A percentile compares a stretch with the other conserved stretches of the same genome.
These are phyloP conservation scores for Lasioglossum morio DNA, from an alignment of 2,888 invertebrate genomes.

Conservation along the genomic window DNA sequence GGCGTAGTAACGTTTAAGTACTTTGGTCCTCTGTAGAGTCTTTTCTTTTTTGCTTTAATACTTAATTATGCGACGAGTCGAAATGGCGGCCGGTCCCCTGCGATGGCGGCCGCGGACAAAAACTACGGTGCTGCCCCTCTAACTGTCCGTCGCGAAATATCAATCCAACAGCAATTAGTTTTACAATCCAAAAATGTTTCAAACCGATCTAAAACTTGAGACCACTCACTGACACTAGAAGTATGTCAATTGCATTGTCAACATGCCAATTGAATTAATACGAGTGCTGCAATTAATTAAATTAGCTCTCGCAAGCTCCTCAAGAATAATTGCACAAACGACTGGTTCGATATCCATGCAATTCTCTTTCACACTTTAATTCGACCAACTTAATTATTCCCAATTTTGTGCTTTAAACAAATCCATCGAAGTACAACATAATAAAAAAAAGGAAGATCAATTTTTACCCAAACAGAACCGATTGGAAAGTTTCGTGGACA, in stretches of 20 bases:
- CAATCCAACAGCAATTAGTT: not conserved
- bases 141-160: not conserved
- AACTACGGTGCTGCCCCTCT: not conserved
- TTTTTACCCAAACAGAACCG: not conserved
- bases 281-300: not conserved
- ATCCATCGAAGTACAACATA: not conserved
- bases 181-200: not conserved
- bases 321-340: not conserved
- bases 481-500: not conserved
- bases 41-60: slow-evolving; percentile 55
- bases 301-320: not conserved
- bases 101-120: not conserved
- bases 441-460: not conserved
- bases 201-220: not conserved
- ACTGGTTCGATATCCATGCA: not conserved
- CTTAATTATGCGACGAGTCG: slow-evolving; percentile 56
- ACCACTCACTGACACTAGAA: not conserved
- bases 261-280: not conserved
- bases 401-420: not conserved
- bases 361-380: not conserved
- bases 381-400: not conserved
- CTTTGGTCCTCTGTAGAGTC: slow-evolving; percentile 74
- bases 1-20: slow-evolving; percentile 66
- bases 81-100: slow-evolving; percentile 32
- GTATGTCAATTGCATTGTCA: not conserved